phyloP scores from a whole-genome alignment of 2,797 vertebrate species.

The Bradypodion pumilum region DNA sequence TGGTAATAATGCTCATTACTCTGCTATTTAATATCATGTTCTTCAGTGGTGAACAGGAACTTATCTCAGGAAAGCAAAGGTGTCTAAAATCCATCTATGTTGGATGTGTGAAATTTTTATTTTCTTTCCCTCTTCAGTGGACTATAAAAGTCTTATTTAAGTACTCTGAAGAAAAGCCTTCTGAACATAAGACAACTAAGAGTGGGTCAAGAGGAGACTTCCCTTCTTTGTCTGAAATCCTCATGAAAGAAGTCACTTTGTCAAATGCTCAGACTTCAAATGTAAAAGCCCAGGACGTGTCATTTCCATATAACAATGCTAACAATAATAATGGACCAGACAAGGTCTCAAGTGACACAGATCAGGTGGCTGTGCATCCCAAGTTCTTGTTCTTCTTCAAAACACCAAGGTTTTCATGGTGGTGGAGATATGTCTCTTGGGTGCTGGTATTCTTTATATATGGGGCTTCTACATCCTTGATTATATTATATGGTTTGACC shows the following conservation, averaged over 20 bases:
- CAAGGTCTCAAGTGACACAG: fast-evolving
- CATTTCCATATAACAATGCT: fast-evolving
- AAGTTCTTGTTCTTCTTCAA: fast-evolving
- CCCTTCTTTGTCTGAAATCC: fast-evolving
- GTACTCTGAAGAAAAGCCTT: constrained; percentile 54
- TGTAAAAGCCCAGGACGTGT: fast-evolving
- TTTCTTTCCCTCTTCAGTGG: constrained; percentile 65
- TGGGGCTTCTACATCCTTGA: constrained; percentile 59
- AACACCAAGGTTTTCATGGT: constrained; percentile 7
- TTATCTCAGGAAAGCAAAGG: not conserved
- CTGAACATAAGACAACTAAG: not conserved
- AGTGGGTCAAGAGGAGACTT: not conserved
- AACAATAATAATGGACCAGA: fast-evolving
- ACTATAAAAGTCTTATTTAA: constrained; percentile 67
- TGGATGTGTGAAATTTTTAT: constrained; percentile 69
- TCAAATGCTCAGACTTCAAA: fast-evolving
- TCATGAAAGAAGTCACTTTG: not conserved
- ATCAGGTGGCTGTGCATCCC: fast-evolving
- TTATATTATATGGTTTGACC: constrained; percentile 73
- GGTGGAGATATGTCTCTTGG: constrained; percentile 60
- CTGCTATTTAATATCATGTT: constrained; percentile 74
- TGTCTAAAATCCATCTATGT: constrained; percentile 56
- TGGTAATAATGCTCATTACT: constrained; percentile 63
- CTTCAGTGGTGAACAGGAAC: constrained; percentile 47
- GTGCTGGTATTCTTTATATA: constrained; percentile 47